Evolutionary conservation across 2,888 invertebrate genomes (phyloP).

Genomic region (Eustalomyia histrio): DNA sequence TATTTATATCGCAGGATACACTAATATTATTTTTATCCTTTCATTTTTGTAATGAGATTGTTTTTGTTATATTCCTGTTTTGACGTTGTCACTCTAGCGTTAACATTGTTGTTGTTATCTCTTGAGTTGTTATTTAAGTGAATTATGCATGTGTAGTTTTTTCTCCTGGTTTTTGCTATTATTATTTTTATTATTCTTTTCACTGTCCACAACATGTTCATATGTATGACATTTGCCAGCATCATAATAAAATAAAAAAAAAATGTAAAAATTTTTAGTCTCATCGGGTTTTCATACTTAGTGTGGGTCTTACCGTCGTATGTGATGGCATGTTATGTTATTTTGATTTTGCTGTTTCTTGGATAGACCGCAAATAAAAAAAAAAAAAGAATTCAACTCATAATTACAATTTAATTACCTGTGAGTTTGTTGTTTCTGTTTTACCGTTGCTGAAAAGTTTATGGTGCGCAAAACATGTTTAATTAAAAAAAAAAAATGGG

Average conservation of each 20-base stretch:
- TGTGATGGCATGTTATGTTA: not conserved
- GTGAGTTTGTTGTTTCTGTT: slow-evolving; percentile 9
- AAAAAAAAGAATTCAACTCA: slow-evolving; percentile 27
- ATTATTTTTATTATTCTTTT: not conserved
- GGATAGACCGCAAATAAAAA: not conserved
- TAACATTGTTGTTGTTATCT: slow-evolving; percentile 27
- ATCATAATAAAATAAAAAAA: slow-evolving; percentile 15
- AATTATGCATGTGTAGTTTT: slow-evolving; percentile 32
- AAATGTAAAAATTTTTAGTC: slow-evolving; percentile 9
- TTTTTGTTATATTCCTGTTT: slow-evolving; percentile 1
- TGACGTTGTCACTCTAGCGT: slow-evolving; percentile 39
- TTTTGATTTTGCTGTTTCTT: not conserved
- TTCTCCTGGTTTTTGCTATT: not conserved
- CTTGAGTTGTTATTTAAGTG: slow-evolving; percentile 30
- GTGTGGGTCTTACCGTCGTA: not conserved
- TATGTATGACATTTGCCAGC: slow-evolving; percentile 21
- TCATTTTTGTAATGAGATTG: slow-evolving; percentile 22
- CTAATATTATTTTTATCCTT: slow-evolving; percentile 24
- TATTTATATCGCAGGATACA: not conserved
- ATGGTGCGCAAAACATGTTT: not conserved
- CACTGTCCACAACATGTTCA: slow-evolving; percentile 36
- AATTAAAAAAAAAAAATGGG: not conserved
- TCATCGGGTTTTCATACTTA: slow-evolving; percentile 1
- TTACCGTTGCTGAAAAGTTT: not conserved
- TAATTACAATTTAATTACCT: slow-evolving; percentile 56